phyloP scores from a whole-genome alignment of 1,140 invertebrate species.

The honey bee (Apis mellifera) region DNA sequence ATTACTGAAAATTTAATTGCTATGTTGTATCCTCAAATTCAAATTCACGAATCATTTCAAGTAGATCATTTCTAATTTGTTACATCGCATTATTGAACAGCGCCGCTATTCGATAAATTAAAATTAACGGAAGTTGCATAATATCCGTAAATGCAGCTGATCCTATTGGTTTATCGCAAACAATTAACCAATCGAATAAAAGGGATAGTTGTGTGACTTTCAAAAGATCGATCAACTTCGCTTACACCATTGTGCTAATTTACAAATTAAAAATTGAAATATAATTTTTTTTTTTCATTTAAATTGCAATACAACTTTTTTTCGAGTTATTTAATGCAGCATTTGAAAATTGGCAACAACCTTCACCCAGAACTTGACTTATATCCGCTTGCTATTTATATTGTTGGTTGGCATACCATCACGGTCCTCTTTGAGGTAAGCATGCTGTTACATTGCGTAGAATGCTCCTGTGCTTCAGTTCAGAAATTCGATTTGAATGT shows the following conservation, averaged over 20 bases:
- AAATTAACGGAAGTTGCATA: background rate
- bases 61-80: background rate
- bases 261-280: no score
- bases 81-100: background rate
- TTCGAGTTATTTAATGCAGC: no score
- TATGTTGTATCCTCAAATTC: background rate
- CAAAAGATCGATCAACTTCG: no score
- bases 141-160: background rate
- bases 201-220: no score
- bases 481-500: background rate
- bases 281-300: no score
- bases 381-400: constrained; percentile 46
- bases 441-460: background rate
- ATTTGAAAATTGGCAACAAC: background rate
- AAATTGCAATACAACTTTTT: no score
- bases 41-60: no score
- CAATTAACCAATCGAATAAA: background rate
- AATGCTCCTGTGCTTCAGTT: background rate
- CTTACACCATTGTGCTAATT: no score
- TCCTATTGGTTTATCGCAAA: background rate
- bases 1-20: background rate
- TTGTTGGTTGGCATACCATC: background rate
- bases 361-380: constrained; percentile 61
- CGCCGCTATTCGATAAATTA: background rate
- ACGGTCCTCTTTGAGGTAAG: background rate